These are phyloP conservation scores for Embiotoca jacksoni DNA, from an alignment of 2,113 vertebrate genomes.

Conservation along the genomic window DNA sequence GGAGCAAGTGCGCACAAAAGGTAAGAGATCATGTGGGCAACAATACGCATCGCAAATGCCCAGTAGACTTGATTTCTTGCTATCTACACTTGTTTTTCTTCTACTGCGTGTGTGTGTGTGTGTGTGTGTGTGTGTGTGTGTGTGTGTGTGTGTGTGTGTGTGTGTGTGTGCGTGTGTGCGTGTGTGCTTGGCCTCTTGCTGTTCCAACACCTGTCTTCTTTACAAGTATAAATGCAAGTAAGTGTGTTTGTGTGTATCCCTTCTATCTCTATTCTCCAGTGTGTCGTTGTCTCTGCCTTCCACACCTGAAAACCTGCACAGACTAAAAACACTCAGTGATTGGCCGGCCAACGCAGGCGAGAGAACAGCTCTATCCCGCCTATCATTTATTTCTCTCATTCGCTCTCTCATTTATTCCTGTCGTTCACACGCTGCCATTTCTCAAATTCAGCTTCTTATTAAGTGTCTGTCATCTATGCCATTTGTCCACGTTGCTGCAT, in stretches of 20 bases:
- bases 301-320: conserved; percentile 24
- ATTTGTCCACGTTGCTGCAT: conserved; percentile 51
- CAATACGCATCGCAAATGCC: conserved; percentile 42
- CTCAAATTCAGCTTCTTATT: conserved; percentile 69
- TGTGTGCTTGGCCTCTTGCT: conserved; percentile 42
- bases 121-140: background rate
- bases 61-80: conserved; percentile 40
- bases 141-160: conserved; percentile 9
- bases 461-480: conserved; percentile 69
- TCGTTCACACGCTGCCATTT: conserved; percentile 44
- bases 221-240: background rate
- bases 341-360: conserved; percentile 6
- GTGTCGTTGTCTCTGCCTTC: background rate
- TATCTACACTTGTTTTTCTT: conserved; percentile 35
- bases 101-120: conserved; percentile 9
- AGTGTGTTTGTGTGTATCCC: background rate
- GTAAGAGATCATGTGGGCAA: conserved; percentile 49
- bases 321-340: conserved; percentile 22
- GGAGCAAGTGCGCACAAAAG: conserved; percentile 27
- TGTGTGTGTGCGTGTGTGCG: background rate
- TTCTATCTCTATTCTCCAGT: background rate
- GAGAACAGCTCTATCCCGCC: conserved; percentile 38
- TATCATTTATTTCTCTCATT: conserved; percentile 59
- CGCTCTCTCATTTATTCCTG: conserved; percentile 59
- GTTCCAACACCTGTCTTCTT: conserved; percentile 53